phyloP scores from a whole-genome alignment of 2,888 invertebrate genomes.

The Branchipolynoe longqiensis region DNA sequence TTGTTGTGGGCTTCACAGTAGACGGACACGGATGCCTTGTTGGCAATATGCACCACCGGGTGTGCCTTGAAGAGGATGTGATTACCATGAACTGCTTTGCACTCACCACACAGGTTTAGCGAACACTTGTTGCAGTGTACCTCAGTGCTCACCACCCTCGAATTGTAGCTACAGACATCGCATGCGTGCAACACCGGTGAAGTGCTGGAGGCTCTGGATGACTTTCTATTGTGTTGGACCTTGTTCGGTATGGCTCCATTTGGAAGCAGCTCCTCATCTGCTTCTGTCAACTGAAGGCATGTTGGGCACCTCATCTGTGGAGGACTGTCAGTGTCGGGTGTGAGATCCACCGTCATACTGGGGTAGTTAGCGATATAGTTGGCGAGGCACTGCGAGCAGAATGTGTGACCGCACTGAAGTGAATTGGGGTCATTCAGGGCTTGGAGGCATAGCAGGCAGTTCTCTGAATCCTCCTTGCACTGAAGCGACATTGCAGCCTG shows the following conservation, averaged over 20 bases:
- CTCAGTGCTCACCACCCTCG: slow-evolving; percentile 43
- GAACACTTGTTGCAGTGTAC: slow-evolving; percentile 66
- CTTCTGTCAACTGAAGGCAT: background rate
- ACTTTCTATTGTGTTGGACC: background rate
- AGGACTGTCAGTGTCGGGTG: no score
- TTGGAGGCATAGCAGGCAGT: background rate
- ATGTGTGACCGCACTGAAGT: slow-evolving; percentile 37
- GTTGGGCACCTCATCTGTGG: slow-evolving; percentile 10
- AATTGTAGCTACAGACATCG: slow-evolving; percentile 51
- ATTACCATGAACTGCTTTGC: slow-evolving; percentile 62
- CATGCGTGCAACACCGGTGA: slow-evolving; percentile 9
- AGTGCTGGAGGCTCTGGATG: background rate
- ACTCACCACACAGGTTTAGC: slow-evolving; percentile 64
- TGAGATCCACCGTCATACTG: background rate
- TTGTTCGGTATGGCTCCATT: background rate
- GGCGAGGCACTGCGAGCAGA: slow-evolving; percentile 47
- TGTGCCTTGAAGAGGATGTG: slow-evolving; percentile 63
- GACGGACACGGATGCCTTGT: slow-evolving; percentile 61
- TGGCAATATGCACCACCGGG: slow-evolving; percentile 64
- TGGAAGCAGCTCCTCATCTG: background rate
- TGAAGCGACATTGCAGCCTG: no score
- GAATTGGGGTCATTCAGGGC: background rate
- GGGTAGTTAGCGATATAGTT: background rate
- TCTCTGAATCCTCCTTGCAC: slow-evolving; percentile 4
- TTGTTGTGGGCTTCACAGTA: slow-evolving; percentile 64